Percentiles rank a stretch among this genome's conserved stretches.
phyloP scores from a whole-genome alignment of 1,140 invertebrate genomes.

The Rhopalosiphum padi region DNA sequence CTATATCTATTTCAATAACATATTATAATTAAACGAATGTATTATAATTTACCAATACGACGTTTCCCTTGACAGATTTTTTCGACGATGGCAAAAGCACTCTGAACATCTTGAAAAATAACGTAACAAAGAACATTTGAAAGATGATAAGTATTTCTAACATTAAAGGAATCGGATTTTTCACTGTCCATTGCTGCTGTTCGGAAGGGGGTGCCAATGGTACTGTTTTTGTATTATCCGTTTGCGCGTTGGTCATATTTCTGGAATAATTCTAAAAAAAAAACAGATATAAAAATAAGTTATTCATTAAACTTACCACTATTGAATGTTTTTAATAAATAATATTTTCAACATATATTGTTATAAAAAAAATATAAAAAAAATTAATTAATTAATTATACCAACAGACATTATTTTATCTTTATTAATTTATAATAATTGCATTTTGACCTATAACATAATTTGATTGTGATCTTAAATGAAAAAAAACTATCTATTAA shows the following conservation, averaged over 20 bases:
- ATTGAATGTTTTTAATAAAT: background rate
- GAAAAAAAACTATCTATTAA: background rate
- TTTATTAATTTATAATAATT: background rate
- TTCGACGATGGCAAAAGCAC: conserved; percentile 66
- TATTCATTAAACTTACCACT: background rate
- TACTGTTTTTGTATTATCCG: background rate
- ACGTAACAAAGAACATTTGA: conserved; percentile 4
- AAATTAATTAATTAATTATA: background rate
- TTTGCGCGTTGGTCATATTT: background rate
- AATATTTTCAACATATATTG: background rate
- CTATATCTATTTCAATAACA: too few relatives aligned
- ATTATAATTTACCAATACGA: conserved; percentile 69
- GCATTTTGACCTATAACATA: background rate
- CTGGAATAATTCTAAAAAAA: background rate
- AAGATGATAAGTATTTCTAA: conserved; percentile 29
- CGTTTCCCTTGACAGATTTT: conserved; percentile 70
- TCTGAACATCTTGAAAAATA: conserved; percentile 30
- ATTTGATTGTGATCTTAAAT: background rate
- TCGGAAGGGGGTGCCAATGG: conserved; percentile 11
- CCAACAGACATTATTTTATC: background rate
- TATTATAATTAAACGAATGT: background rate
- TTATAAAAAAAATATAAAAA: background rate
- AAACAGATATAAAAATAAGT: background rate
- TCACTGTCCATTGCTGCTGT: background rate
- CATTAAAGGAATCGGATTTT: conserved; percentile 28